Conservation (phyloP, 1,140 invertebrate genomes). For the Atta texana region DNA sequence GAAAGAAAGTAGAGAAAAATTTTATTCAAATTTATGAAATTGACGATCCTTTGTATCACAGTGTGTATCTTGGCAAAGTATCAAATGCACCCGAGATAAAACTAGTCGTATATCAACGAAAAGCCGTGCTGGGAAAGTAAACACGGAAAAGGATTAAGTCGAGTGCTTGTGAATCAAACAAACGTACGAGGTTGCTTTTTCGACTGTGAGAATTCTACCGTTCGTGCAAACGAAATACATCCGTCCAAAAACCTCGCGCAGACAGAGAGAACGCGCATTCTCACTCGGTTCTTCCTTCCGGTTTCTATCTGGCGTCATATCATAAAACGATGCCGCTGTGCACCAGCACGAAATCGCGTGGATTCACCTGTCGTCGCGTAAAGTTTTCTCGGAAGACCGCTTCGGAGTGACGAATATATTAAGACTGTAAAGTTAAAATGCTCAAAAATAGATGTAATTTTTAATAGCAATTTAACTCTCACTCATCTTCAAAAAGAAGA, state of each 20-base stretch:
- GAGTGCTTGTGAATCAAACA: constrained; percentile 70
- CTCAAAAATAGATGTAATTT: constrained; percentile 6
- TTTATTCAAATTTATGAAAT: constrained; percentile 26
- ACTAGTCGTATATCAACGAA: constrained; percentile 11
- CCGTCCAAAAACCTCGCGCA: constrained; percentile 14
- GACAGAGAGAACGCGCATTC: not conserved
- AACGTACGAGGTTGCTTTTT: constrained; percentile 40
- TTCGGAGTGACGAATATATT: constrained; percentile 12
- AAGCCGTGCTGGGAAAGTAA: constrained; percentile 66
- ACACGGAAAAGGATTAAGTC: constrained; percentile 70
- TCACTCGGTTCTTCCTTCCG: constrained; percentile 38
- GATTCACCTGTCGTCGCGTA: constrained; percentile 55
- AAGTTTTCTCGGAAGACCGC: constrained; percentile 54
- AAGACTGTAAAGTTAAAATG: constrained; percentile 19
- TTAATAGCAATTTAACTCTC: constrained; percentile 11
- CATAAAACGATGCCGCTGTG: constrained; percentile 45
- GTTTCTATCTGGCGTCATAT: constrained; percentile 46
- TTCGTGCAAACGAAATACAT: constrained; percentile 58
- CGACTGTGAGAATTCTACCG: constrained; percentile 63
- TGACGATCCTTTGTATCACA: constrained; percentile 2
- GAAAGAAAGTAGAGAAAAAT: not conserved
- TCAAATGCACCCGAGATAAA: constrained; percentile 45
- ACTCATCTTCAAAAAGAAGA: not conserved
- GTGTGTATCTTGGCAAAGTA: not conserved
- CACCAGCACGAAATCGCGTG: constrained; percentile 51